Conservation (phyloP, 2,888 invertebrate species). For the Acheta domesticus region DNA sequence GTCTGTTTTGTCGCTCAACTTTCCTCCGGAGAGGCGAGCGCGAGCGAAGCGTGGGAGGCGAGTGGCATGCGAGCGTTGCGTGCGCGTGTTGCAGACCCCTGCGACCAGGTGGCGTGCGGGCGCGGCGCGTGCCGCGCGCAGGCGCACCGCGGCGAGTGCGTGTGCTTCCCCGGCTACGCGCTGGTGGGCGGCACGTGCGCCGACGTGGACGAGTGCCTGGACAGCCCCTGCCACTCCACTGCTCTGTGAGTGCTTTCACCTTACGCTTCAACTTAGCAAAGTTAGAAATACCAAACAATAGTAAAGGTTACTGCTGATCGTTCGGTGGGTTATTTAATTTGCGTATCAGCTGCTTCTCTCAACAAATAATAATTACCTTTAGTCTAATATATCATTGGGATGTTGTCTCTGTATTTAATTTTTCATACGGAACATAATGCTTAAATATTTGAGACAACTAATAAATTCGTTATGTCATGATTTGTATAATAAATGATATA, state of each 20-base stretch:
- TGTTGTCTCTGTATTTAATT: no score
- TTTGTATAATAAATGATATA: no score
- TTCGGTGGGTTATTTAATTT: no score
- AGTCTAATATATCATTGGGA: no score
- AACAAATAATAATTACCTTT: no score
- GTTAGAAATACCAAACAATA: not conserved
- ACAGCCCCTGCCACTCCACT: conserved; percentile 73
- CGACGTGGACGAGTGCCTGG: conserved; percentile 76
- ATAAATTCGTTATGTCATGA: no score
- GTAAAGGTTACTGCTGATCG: not conserved
- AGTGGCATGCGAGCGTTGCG: no score
- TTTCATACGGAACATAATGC: no score
- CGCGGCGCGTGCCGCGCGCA: conserved; percentile 73
- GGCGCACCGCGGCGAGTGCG: conserved; percentile 69
- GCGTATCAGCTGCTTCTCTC: no score
- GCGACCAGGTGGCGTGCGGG: conserved; percentile 72
- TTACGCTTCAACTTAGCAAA: no score
- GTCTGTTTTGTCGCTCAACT: not conserved
- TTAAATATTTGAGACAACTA: no score
- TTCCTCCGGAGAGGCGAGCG: conserved; percentile 26
- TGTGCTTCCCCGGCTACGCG: conserved; percentile 71
- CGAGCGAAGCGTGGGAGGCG: no score
- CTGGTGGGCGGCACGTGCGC: conserved; percentile 64
- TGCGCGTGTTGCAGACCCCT: conserved; percentile 62
- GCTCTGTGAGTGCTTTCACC: conserved; percentile 53